phyloP scores from a whole-genome alignment of 2,113 vertebrate genomes.

The Leucoraja erinaceus region DNA sequence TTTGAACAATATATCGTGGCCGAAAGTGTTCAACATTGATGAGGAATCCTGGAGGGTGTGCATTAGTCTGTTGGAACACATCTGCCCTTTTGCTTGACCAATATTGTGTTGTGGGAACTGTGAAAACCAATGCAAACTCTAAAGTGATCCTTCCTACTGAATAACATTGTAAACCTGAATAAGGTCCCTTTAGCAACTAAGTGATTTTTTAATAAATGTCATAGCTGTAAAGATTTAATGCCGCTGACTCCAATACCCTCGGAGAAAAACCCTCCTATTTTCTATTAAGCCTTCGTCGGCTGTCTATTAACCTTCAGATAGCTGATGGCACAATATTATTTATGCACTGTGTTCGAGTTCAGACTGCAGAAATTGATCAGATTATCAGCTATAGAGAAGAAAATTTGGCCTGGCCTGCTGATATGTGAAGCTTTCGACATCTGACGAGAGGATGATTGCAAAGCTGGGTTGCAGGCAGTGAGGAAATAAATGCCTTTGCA shows the following conservation, averaged over 20 bases:
- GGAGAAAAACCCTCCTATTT: background rate
- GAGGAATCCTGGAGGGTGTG: background rate
- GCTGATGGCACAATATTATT: background rate
- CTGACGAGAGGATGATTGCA: too few species aligned
- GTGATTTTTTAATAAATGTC: background rate
- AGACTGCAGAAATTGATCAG: background rate
- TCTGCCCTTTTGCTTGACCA: background rate
- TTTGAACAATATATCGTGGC: background rate
- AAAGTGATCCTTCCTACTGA: background rate
- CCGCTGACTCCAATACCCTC: background rate
- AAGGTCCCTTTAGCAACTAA: background rate
- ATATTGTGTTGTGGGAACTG: background rate
- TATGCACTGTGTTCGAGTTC: background rate
- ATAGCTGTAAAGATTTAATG: background rate
- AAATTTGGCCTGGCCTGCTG: background rate
- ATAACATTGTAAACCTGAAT: background rate
- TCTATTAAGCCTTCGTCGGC: background rate
- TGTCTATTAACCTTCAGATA: background rate
- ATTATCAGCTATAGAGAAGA: background rate
- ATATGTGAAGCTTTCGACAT: background rate
- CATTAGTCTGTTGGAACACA: background rate
- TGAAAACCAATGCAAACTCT: background rate
- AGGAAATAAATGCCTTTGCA: background rate
- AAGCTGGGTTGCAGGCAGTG: background rate
- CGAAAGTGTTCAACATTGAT: background rate